Conservation (phyloP, 2,888 invertebrate genomes). For the Pandemis cinnamomeana region DNA sequence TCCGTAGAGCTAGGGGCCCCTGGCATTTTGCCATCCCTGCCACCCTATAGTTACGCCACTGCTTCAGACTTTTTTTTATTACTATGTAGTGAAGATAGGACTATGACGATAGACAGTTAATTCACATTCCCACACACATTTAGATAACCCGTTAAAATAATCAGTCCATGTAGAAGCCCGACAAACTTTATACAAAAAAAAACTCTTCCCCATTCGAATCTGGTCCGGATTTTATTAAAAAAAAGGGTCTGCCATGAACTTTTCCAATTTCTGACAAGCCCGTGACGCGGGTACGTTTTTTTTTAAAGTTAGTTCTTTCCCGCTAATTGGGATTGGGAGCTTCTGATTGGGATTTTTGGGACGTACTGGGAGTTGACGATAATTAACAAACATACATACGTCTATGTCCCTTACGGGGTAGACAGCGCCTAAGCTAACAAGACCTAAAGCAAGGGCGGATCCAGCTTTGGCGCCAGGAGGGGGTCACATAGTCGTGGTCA, state of each 20-base stretch:
- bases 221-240: constrained; percentile 28
- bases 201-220: constrained; percentile 1
- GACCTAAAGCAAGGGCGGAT: no score
- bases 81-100: no score
- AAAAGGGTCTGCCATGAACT: constrained; percentile 42
- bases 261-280: constrained; percentile 48
- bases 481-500: no score
- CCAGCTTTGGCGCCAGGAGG: no score
- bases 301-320: constrained; percentile 19
- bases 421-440: no score
- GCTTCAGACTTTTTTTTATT: no score
- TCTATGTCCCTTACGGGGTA: no score
- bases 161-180: background rate
- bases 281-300: constrained; percentile 30
- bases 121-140: background rate
- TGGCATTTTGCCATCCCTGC: no score
- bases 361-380: background rate
- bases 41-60: no score
- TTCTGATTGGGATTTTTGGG: constrained; percentile 3
- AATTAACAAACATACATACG: no score
- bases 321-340: constrained; percentile 25
- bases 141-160: constrained; percentile 1
- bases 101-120: no score
- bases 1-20: no score
- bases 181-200: background rate